These are phyloP conservation scores for Steinernema feltiae DNA, from an alignment of 1,140 invertebrate species.

Conservation along the genomic window DNA sequence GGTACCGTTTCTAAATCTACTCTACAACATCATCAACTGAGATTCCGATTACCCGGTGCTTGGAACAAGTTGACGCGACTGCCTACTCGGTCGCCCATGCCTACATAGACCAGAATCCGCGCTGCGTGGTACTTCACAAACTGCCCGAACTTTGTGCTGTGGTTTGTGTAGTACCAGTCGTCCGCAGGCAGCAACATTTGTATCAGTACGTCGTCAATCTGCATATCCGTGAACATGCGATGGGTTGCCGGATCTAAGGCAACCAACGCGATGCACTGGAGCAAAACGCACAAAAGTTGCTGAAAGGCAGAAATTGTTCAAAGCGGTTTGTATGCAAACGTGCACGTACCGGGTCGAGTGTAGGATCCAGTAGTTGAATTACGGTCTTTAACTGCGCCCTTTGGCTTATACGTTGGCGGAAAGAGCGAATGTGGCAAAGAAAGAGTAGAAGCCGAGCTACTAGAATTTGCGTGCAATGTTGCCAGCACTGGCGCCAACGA, in stretches of 20 bases:
- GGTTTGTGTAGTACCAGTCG: conserved; percentile 72
- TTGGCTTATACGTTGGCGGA: conserved; percentile 47
- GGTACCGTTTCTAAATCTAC: neutral
- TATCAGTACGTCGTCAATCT: conserved; percentile 67
- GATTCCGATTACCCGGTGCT: conserved; percentile 49
- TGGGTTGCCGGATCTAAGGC: conserved; percentile 65
- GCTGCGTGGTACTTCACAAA: conserved; percentile 71
- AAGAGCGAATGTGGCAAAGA: conserved; percentile 36
- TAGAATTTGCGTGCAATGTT: conserved; percentile 68
- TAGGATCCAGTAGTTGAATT: conserved; percentile 51
- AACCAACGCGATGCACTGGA: conserved; percentile 67
- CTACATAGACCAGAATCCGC: conserved; percentile 66
- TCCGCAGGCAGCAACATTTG: conserved; percentile 69
- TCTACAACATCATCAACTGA: neutral
- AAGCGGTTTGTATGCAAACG: conserved; percentile 18
- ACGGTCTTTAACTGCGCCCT: conserved; percentile 47
- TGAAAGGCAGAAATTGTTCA: conserved; percentile 47
- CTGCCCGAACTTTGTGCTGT: conserved; percentile 68
- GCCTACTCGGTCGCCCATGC: conserved; percentile 62
- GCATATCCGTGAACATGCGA: conserved; percentile 63
- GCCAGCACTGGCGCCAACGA: conserved; percentile 66
- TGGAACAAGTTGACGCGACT: conserved; percentile 64
- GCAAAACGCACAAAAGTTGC: conserved; percentile 68
- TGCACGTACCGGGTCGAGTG: conserved; percentile 50
- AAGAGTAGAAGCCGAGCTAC: conserved; percentile 36